A percentile compares a stretch with the other conserved stretches of the same genome.
Evolutionary conservation across 1,140 invertebrate species (phyloP).

Genomic region (Laupala kohalensis): DNA sequence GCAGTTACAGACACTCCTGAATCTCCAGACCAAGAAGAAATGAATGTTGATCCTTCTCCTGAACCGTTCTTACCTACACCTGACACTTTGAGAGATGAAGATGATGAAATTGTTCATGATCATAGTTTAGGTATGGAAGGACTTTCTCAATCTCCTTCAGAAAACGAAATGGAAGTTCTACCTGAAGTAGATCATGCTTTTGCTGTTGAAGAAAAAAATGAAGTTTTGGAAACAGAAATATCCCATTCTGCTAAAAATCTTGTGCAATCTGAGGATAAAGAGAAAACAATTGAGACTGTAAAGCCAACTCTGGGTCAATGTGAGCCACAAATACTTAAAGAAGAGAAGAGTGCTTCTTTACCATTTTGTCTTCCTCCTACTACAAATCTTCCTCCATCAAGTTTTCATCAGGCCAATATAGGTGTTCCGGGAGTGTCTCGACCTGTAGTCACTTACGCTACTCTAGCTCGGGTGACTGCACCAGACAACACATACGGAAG

Average conservation of each 20-base stretch:
- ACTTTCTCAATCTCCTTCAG: background rate
- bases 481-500: constrained; percentile 18
- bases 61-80: constrained; percentile 22
- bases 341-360: constrained; percentile 15
- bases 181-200: background rate
- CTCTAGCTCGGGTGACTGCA: constrained; percentile 9
- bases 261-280: background rate
- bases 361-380: constrained; percentile 26
- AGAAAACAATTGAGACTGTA: background rate
- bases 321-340: background rate
- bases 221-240: background rate
- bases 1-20: constrained; percentile 34
- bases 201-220: background rate
- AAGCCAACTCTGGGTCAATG: background rate
- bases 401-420: constrained; percentile 25
- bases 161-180: background rate
- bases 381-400: constrained; percentile 19
- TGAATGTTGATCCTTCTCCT: constrained; percentile 31
- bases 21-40: constrained; percentile 38
- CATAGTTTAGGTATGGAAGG: background rate
- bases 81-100: constrained; percentile 10
- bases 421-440: constrained; percentile 17
- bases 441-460: constrained; percentile 18
- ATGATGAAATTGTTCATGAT: constrained; percentile 10
- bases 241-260: background rate